These are phyloP conservation scores for Sturmia bella DNA, from an alignment of 2,888 invertebrate genomes.

Conservation along the genomic window DNA sequence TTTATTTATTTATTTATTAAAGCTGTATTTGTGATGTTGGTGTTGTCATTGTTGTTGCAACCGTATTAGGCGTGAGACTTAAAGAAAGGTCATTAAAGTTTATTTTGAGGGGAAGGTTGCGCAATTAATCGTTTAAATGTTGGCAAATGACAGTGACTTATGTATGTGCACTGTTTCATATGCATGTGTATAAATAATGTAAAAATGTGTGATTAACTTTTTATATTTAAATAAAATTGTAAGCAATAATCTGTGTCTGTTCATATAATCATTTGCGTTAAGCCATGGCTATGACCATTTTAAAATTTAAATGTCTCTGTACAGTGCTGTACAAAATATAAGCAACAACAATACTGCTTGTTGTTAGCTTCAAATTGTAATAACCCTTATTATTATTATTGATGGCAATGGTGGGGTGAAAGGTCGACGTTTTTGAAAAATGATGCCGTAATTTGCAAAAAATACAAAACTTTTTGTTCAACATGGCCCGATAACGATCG, in stretches of 20 bases:
- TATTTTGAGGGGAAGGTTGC: constrained; percentile 32
- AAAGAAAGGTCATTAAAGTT: constrained; percentile 46
- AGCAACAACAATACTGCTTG: no score
- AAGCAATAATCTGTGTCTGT: no score
- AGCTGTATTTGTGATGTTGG: background rate
- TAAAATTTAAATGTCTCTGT: background rate
- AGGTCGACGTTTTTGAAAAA: no score
- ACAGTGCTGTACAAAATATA: no score
- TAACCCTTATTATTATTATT: no score
- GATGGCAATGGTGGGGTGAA: no score
- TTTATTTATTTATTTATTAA: no score
- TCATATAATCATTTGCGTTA: background rate
- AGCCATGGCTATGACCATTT: background rate
- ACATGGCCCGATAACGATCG: no score
- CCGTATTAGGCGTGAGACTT: constrained; percentile 18
- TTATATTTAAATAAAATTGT: background rate
- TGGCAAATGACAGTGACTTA: constrained; percentile 12
- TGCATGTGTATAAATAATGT: background rate
- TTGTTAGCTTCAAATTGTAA: no score
- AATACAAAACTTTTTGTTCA: no score
- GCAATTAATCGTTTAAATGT: constrained; percentile 19
- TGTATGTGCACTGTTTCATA: background rate
- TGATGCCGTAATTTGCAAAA: no score
- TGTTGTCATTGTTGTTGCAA: constrained; percentile 6
- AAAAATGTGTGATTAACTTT: background rate